These are phyloP conservation scores for Lasioglossum leucozonium DNA, from an alignment of 2,888 invertebrate genomes.

Conservation along the genomic window DNA sequence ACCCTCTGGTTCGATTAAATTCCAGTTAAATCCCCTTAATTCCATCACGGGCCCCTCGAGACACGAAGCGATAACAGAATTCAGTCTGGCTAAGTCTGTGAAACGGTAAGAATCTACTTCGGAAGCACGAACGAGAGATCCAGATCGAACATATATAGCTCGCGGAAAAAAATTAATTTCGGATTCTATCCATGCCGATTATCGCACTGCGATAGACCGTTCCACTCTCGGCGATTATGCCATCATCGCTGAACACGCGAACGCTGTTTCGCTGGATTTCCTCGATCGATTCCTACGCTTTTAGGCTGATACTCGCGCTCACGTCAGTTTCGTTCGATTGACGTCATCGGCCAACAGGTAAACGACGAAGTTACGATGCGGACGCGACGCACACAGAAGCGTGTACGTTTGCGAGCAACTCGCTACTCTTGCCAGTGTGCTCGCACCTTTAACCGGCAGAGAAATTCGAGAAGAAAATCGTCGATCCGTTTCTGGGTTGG, in stretches of 20 bases:
- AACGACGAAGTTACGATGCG: neutral
- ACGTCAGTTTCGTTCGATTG: neutral
- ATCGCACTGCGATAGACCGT: neutral
- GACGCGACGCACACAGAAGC: too few species aligned
- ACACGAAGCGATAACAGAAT: constrained; percentile 2
- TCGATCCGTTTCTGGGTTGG: constrained; percentile 10
- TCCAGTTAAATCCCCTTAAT: neutral
- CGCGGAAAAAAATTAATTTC: neutral
- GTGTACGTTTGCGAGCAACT: too few species aligned
- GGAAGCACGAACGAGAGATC: neutral
- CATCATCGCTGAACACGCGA: neutral
- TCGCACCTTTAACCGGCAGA: neutral
- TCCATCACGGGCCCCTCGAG: neutral
- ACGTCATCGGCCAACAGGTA: neutral
- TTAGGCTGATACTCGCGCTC: neutral
- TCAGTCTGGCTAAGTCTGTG: neutral
- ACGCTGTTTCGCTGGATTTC: neutral
- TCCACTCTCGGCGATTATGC: neutral
- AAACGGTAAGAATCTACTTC: neutral
- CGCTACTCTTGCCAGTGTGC: neutral
- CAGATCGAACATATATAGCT: neutral
- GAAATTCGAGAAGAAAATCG: neutral
- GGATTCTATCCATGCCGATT: neutral
- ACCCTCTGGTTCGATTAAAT: constrained; percentile 21
- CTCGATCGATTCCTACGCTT: neutral